Percentiles rank a stretch among this genome's conserved stretches.
Evolutionary conservation across 92 coral and sea anemone species (phyloP).

Genomic region (Anthopleura xanthogrammica): DNA sequence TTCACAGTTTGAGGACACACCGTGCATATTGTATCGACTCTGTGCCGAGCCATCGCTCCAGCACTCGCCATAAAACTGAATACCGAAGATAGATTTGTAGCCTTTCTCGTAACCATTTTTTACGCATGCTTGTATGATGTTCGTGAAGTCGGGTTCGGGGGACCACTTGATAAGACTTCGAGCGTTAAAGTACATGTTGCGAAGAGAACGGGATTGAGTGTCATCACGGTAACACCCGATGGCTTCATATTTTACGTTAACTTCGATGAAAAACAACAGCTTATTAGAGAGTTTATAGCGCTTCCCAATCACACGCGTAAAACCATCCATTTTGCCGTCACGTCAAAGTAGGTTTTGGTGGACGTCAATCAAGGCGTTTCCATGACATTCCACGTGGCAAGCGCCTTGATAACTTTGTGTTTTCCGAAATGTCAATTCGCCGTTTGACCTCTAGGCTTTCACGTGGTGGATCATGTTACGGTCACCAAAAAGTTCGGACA

Average conservation of each 20-base stretch:
- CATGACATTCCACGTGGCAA: no score
- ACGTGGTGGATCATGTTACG: no score
- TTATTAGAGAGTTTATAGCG: no score
- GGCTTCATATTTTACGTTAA: slow-evolving; percentile 13
- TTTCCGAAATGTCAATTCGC: no score
- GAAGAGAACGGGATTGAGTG: not conserved
- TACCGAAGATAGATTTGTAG: slow-evolving; percentile 15
- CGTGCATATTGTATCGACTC: not conserved
- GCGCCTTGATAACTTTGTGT: no score
- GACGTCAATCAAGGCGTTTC: no score
- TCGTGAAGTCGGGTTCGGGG: not conserved
- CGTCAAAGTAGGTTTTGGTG: no score
- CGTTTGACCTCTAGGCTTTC: no score
- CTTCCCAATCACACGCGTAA: not conserved
- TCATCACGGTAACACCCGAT: slow-evolving; percentile 8
- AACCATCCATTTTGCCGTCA: not conserved
- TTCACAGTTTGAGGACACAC: slow-evolving; percentile 9
- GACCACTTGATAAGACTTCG: slow-evolving; percentile 4
- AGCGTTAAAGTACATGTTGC: not conserved
- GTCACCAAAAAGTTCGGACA: no score
- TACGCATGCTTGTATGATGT: slow-evolving; percentile 18
- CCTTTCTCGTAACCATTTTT: slow-evolving; percentile 25
- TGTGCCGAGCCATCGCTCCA: slow-evolving; percentile 40
- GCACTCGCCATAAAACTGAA: slow-evolving; percentile 40
- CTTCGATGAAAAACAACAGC: not conserved